phyloP scores from a whole-genome alignment of 2,113 vertebrate species.

The Sorex araneus region DNA sequence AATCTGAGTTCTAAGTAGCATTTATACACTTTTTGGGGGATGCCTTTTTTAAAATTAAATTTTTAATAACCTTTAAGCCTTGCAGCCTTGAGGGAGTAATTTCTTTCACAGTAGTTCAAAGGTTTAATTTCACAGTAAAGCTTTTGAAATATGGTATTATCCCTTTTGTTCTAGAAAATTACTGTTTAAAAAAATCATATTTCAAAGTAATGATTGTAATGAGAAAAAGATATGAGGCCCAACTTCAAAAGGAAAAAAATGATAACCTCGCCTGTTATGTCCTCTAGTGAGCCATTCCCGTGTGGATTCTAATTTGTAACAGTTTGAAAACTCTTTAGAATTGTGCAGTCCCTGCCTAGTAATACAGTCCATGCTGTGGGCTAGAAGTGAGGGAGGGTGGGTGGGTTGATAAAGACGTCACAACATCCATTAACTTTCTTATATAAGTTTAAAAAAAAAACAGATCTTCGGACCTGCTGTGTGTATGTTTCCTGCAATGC shows the following conservation, averaged over 20 bases:
- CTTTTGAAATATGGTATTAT: slow-evolving; percentile 86
- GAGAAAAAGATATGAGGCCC: slow-evolving; percentile 74
- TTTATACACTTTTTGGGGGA: slow-evolving; percentile 80
- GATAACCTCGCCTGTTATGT: slow-evolving; percentile 76
- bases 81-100: slow-evolving; percentile 84
- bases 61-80: slow-evolving; percentile 88
- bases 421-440: background rate
- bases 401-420: background rate
- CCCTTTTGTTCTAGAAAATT: slow-evolving; percentile 86
- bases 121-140: slow-evolving; percentile 86
- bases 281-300: slow-evolving; percentile 72
- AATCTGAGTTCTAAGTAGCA: slow-evolving; percentile 82
- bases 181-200: slow-evolving; percentile 79
- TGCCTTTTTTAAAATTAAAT: slow-evolving; percentile 86
- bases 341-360: background rate
- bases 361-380: background rate
- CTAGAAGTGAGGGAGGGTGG: background rate
- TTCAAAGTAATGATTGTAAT: slow-evolving; percentile 83
- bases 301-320: slow-evolving; percentile 65
- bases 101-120: slow-evolving; percentile 86
- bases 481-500: background rate
- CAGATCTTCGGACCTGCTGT: background rate
- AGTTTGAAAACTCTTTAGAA: slow-evolving; percentile 58
- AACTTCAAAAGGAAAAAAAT: slow-evolving; percentile 75
- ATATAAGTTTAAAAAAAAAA: slow-evolving; percentile 40